These are phyloP conservation scores for Neolamprologus kungweensis DNA, from an alignment of 2,113 vertebrate genomes.

Conservation along the genomic window DNA sequence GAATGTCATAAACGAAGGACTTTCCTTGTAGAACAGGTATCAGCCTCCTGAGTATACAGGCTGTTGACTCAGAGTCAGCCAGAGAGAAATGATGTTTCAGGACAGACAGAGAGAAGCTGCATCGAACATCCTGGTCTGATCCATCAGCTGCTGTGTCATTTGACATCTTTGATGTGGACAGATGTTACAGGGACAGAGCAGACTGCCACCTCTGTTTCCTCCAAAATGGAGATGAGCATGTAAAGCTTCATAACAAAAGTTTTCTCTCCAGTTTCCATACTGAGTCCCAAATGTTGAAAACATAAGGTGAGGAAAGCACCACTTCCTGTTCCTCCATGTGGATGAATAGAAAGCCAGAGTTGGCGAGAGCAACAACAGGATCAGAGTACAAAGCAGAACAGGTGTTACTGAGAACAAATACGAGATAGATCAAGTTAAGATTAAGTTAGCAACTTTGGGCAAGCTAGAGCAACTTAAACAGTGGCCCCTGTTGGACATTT, in stretches of 20 bases:
- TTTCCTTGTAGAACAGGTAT: conserved; percentile 9
- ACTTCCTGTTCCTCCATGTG: neutral
- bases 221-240: conserved; percentile 38
- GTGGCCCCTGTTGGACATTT: neutral
- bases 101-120: neutral
- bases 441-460: neutral
- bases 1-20: conserved; percentile 57
- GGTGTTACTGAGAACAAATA: neutral
- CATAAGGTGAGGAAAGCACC: neutral
- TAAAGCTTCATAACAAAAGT: neutral
- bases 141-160: conserved; percentile 23
- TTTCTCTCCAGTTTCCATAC: neutral
- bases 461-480: neutral
- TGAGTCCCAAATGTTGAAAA: neutral
- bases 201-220: conserved; percentile 43
- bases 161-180: neutral
- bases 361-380: neutral
- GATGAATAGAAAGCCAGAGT: neutral
- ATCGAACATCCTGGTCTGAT: neutral
- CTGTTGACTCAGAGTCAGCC: neutral
- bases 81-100: conserved; percentile 19
- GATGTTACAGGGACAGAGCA: conserved; percentile 40
- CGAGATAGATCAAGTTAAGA: neutral
- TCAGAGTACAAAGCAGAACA: neutral
- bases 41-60: neutral